Conservation (phyloP, 2,113 vertebrate species). For the Solea senegalensis region DNA sequence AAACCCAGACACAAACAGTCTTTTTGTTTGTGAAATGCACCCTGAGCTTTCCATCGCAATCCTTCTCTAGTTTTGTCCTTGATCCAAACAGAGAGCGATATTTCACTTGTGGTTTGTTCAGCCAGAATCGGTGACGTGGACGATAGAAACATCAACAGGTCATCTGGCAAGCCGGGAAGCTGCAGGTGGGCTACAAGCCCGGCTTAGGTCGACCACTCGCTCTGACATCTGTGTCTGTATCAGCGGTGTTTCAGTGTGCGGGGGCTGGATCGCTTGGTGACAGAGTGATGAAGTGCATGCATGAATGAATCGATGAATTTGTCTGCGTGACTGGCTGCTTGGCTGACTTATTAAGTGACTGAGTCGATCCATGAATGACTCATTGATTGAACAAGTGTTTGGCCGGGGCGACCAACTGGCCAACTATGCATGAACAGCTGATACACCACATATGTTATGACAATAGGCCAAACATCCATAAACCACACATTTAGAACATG, state of each 20-base stretch:
- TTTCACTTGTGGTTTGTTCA: constrained; percentile 23
- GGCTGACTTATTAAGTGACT: constrained; percentile 28
- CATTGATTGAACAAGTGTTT: constrained; percentile 53
- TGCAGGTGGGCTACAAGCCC: constrained; percentile 58
- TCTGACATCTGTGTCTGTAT: constrained; percentile 47
- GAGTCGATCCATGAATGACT: constrained; percentile 41
- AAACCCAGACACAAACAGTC: constrained; percentile 28
- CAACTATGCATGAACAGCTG: constrained; percentile 37
- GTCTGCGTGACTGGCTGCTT: constrained; percentile 20
- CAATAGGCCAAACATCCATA: too few species aligned
- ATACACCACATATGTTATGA: constrained; percentile 16
- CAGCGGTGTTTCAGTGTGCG: constrained; percentile 8
- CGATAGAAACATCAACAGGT: constrained; percentile 62
- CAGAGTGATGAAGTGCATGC: constrained; percentile 11
- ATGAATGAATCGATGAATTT: constrained; percentile 49
- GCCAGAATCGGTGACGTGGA: constrained; percentile 9
- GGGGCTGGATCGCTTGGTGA: constrained; percentile 24
- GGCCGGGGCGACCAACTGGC: constrained; percentile 32
- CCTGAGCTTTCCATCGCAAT: neutral
- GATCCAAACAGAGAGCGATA: neutral
- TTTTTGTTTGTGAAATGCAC: constrained; percentile 16
- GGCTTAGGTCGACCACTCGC: constrained; percentile 7
- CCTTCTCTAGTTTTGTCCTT: neutral
- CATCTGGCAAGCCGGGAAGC: constrained; percentile 48
- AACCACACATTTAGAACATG: too few species aligned